Base-by-base conservation (phyloP, 2,888 invertebrate genomes). In the Ceriagrion tenellum region DNA sequence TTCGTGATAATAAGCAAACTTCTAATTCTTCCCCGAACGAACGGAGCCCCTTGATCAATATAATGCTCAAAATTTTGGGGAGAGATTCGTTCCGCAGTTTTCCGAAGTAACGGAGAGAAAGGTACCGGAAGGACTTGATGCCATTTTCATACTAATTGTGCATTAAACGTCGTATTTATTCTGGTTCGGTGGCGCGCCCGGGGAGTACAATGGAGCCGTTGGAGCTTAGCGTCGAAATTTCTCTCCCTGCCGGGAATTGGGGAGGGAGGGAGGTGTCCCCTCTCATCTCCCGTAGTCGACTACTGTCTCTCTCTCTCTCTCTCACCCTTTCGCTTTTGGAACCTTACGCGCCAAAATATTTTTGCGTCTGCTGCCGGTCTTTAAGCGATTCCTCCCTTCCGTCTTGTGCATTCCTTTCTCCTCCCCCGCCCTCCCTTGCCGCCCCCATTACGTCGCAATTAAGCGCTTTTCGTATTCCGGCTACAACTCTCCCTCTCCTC, bases 381-480 rank as follows among this genome's bases (percentile, higher is more conserved):
- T 91, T 69, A 69, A 93, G 63, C 93, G 93, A 74, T 93, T 93
- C 69, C 93, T 69, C 26, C 47, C 16, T 63, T 63, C n/a, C 26
- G n/a, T 93, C 81, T 81, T 69, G 69, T 69, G n/a, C 69, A 69
- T 91, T 69, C 93, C 93, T 69, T 74, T 69, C 47, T 35, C 40
- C 59, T 16, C 47, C 63, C 40, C 47, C 69, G 47, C 63, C 12
- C 35, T 69, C 93, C 47, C 47, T 47, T 47, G 4, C 69, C 69
- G 69, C 63, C 13, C 35, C 93, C 93, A 93, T 93, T 93, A 69
- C 93, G 26, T 63, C 40, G 35, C 69, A 93, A 93, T 93, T 93
- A 93, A 93, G 93, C 93, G 47, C 74, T 93, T 89, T 93, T 74
- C 69, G 93, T 93, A 93, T 93, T 93, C 93, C 47, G 93, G 35